These are phyloP conservation scores for Linnaemya tessellans DNA, from an alignment of 2,888 invertebrate species.

Conservation along the genomic window DNA sequence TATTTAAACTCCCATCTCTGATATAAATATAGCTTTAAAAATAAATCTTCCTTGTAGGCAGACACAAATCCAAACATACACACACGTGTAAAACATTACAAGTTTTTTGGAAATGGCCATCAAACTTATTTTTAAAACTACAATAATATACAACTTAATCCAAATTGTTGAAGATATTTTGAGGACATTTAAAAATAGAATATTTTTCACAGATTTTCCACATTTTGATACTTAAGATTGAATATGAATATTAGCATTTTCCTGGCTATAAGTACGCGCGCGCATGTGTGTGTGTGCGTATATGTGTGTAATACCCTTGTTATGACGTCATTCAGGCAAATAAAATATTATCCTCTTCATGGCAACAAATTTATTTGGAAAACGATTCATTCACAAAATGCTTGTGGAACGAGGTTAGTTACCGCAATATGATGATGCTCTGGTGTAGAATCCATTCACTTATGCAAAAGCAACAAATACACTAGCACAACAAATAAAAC, in stretches of 20 bases:
- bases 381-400: slow-evolving; percentile 60
- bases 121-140: not conserved
- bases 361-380: slow-evolving; percentile 53
- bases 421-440: slow-evolving; percentile 25
- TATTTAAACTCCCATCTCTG: not conserved
- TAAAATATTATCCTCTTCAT: slow-evolving; percentile 21
- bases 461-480: not conserved
- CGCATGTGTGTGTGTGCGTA: not conserved
- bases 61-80: not conserved
- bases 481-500: not conserved
- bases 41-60: not conserved
- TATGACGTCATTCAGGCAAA: slow-evolving; percentile 53
- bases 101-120: not conserved
- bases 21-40: not conserved
- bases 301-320: slow-evolving; percentile 26
- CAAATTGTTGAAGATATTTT: not conserved
- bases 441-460: slow-evolving; percentile 42
- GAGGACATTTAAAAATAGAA: slow-evolving; percentile 37
- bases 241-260: slow-evolving; percentile 16
- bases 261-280: too few species aligned
- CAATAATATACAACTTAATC: not conserved
- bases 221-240: not conserved
- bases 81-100: not conserved
- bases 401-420: slow-evolving; percentile 67
- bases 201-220: not conserved